phyloP scores from a whole-genome alignment of 2,797 vertebrate species.

The Spatula clypeata region DNA sequence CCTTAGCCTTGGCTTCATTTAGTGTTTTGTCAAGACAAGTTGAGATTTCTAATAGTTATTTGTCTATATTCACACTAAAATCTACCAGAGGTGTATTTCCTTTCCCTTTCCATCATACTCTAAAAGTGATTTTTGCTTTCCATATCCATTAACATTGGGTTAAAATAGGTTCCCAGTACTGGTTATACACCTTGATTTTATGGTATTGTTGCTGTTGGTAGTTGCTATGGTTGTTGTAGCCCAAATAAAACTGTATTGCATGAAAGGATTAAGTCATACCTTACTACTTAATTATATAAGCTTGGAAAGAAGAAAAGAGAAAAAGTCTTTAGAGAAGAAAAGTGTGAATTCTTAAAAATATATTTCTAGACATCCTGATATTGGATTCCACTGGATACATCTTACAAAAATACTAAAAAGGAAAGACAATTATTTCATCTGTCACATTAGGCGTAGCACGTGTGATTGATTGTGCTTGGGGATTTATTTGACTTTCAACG shows the following conservation, averaged over 20 bases:
- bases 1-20: rapidly evolving
- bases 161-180: neutral
- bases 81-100: neutral
- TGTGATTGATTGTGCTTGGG: slow-evolving; percentile 20
- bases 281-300: neutral
- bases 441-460: neutral
- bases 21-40: neutral
- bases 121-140: neutral
- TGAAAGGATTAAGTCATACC: neutral
- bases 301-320: neutral
- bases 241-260: neutral
- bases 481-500: slow-evolving; percentile 54
- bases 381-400: neutral
- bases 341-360: neutral
- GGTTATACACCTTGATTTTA: neutral
- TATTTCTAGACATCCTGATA: neutral
- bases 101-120: neutral
- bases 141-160: neutral
- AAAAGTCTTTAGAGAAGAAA: neutral
- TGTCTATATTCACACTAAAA: neutral
- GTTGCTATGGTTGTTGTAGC: neutral
- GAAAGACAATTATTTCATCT: neutral
- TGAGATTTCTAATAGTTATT: neutral
- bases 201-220: neutral
- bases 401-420: neutral